These are phyloP conservation scores for Ptychadena robeensis DNA, from an alignment of 2,797 vertebrate species.

Conservation along the genomic window DNA sequence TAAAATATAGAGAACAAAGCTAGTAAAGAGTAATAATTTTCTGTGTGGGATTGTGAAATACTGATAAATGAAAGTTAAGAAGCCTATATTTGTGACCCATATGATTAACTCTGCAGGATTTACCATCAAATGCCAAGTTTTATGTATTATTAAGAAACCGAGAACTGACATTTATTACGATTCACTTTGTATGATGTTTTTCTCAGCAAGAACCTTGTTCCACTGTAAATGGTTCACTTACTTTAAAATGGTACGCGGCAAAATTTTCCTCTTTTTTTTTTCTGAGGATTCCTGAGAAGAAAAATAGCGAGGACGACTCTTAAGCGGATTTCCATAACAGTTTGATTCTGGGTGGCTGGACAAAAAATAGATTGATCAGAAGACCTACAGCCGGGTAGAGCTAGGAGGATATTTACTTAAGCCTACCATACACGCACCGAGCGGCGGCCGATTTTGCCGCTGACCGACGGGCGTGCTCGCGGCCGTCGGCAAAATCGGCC, in stretches of 20 bases:
- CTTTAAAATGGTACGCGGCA: constrained; percentile 26
- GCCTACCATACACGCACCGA: too few relatives aligned
- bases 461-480: too few relatives aligned
- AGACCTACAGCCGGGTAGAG: not conserved
- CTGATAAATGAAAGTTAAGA: constrained; percentile 59
- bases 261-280: not conserved
- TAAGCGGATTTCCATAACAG: constrained; percentile 11
- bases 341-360: not conserved
- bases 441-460: too few relatives aligned
- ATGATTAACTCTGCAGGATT: constrained; percentile 61
- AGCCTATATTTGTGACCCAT: constrained; percentile 58
- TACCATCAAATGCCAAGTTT: constrained; percentile 57
- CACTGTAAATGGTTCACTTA: constrained; percentile 43
- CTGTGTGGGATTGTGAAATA: constrained; percentile 58
- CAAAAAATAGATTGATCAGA: not conserved
- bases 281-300: not conserved
- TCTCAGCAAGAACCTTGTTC: constrained; percentile 43
- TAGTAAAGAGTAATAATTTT: constrained; percentile 56
- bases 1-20: constrained; percentile 53
- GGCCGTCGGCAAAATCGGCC: too few relatives aligned
- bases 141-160: constrained; percentile 61
- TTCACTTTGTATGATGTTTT: constrained; percentile 56
- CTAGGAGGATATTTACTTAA: too few relatives aligned
- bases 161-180: constrained; percentile 58
- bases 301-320: constrained; percentile 2